Evolutionary conservation across 2,797 vertebrate species (phyloP).

Genomic region (Anas bahamensis): DNA sequence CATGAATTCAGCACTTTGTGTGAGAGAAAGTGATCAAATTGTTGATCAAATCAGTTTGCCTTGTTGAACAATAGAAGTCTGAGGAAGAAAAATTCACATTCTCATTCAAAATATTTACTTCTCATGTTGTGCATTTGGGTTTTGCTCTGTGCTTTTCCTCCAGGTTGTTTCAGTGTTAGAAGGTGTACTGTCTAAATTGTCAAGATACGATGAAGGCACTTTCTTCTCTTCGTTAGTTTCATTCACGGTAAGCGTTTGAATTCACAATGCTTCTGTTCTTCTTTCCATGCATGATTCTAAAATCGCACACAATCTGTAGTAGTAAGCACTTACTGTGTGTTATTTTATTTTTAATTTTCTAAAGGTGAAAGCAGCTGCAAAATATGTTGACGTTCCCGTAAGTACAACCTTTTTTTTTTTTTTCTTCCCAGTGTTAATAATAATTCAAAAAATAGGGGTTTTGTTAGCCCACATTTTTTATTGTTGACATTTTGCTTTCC

Average conservation of each 20-base stretch:
- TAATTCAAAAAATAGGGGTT: neutral
- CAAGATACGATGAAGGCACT: slow-evolving; percentile 96
- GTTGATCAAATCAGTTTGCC: neutral
- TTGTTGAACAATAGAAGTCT: neutral
- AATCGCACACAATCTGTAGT: neutral
- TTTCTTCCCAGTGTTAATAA: neutral
- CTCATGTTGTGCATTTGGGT: neutral
- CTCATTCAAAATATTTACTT: neutral
- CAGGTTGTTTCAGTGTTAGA: slow-evolving; percentile 93
- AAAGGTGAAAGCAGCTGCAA: slow-evolving; percentile 96
- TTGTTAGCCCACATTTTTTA: slow-evolving; percentile 7
- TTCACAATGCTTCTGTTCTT: neutral
- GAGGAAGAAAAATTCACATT: neutral
- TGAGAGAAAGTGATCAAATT: neutral
- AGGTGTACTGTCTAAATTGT: slow-evolving; percentile 91
- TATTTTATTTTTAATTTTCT: slow-evolving; percentile 63
- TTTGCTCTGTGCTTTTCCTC: slow-evolving; percentile 22
- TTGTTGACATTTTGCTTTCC: slow-evolving; percentile 58
- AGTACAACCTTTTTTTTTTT: slow-evolving; percentile 75
- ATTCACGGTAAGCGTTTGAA: slow-evolving; percentile 91
- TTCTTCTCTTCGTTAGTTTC: slow-evolving; percentile 97
- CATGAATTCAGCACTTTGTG: neutral
- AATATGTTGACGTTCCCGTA: slow-evolving; percentile 97
- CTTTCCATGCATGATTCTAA: slow-evolving; percentile 7
- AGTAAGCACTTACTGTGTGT: slow-evolving; percentile 62